Conservation (phyloP, 2,888 invertebrate genomes). For the Epirrhoe tristata region DNA sequence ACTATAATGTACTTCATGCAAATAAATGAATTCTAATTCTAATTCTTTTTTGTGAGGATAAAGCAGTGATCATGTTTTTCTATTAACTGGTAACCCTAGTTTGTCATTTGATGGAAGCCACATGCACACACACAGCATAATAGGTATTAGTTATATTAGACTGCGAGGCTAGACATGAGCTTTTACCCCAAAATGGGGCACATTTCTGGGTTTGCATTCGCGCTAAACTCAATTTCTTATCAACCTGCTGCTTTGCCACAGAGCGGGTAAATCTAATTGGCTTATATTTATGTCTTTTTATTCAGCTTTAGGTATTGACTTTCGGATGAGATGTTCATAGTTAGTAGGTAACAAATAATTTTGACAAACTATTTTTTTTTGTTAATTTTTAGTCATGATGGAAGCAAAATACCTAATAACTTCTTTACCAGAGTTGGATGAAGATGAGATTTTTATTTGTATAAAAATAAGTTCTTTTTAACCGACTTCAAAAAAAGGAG, state of each 20-base stretch:
- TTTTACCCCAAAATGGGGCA: slow-evolving; percentile 17
- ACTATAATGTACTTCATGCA: too few relatives aligned
- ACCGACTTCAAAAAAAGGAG: too few relatives aligned
- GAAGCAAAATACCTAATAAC: too few relatives aligned
- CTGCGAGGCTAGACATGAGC: slow-evolving; percentile 13
- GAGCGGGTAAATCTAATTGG: neutral
- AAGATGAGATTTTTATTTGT: too few relatives aligned
- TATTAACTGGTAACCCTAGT: slow-evolving; percentile 13
- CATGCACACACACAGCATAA: slow-evolving; percentile 9
- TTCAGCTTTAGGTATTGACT: neutral
- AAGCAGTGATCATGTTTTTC: slow-evolving; percentile 7
- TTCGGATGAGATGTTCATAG: too few relatives aligned
- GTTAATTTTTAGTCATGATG: too few relatives aligned
- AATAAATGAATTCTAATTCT: too few relatives aligned
- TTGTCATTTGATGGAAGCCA: slow-evolving; percentile 22
- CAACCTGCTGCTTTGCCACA: neutral
- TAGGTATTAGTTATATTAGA: slow-evolving; percentile 26
- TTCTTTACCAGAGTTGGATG: too few relatives aligned
- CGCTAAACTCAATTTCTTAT: slow-evolving; percentile 8
- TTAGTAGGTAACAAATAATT: too few relatives aligned
- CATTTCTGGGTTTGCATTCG: slow-evolving; percentile 15
- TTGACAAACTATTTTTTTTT: too few relatives aligned
- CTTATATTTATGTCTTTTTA: neutral
- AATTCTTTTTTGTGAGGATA: too few relatives aligned
- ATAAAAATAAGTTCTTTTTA: too few relatives aligned